Evolutionary conservation across 2,888 invertebrate species (phyloP).

Genomic region (Phortica magna): DNA sequence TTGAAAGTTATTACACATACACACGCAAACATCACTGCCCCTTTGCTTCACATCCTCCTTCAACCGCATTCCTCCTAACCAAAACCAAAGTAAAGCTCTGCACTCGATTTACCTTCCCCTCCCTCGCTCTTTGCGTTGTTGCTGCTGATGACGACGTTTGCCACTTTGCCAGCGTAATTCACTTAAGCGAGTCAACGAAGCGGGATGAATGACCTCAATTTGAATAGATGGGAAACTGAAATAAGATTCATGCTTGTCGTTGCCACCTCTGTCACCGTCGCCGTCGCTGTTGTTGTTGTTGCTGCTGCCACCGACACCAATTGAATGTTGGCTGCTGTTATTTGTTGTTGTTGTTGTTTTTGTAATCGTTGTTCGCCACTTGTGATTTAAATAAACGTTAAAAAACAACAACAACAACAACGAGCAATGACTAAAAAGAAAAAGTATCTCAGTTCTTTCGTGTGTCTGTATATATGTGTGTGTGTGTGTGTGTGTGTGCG

Average conservation of each 20-base stretch:
- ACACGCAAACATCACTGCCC: conserved; percentile 37
- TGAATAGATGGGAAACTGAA: conserved; percentile 54
- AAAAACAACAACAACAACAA: background rate
- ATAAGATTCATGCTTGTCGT: background rate
- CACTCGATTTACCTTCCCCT: no score
- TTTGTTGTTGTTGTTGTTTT: background rate
- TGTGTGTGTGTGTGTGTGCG: background rate
- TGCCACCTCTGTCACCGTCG: background rate
- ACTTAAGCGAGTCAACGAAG: conserved; percentile 74
- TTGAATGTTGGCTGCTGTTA: conserved; percentile 16
- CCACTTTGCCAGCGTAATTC: conserved; percentile 58
- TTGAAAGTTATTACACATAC: conserved; percentile 47
- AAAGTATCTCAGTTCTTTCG: background rate
- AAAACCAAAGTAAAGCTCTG: no score
- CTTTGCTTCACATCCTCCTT: no score
- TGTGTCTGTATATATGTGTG: background rate
- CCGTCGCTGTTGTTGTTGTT: background rate
- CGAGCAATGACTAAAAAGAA: background rate
- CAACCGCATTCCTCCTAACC: no score
- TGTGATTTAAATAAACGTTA: conserved; percentile 23
- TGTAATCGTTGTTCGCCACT: background rate
- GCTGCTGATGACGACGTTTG: background rate
- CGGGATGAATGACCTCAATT: conserved; percentile 73
- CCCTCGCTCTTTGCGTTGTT: no score
- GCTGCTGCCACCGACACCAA: background rate